Base-by-base conservation (phyloP, 2,113 vertebrate species). In the Lipophrys pholis region DNA sequence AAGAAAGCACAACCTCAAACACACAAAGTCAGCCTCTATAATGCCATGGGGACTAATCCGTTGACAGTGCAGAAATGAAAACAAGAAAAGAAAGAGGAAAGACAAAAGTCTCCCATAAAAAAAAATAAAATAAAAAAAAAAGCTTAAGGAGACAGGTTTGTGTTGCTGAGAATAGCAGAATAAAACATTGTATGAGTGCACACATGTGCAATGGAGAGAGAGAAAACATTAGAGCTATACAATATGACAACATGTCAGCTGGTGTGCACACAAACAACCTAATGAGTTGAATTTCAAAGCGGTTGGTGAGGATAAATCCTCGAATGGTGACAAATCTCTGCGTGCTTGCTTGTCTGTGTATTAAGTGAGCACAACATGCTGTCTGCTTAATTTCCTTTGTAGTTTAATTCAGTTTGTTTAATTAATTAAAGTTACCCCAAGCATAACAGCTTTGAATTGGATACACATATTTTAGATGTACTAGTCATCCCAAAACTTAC, bases 111-210 rank as follows among this genome's bases (percentile, higher is more conserved):
- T 69, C 39, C 16, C 61, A 71, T 40, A 76, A 63, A 65, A 52
- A 66, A 79, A 76, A 43, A n/a, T n/a, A n/a, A n/a, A n/a, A n/a
- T n/a, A n/a, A n/a, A n/a, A n/a, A 65, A 52, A 66, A 79, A 76
- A 43, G 72, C 73, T 78, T 11, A 48, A 75, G 55, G 56, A 74
- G 59, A 80, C 58, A 76, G 49, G 75, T 63, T 56, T 54, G 36
- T 60, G 17, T 17, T 81, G 82, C 77, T 87, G 80, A 87, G 76
- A 73, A 71, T 56, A 61, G 76, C 79, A 82, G 52, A 84, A 84
- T 69, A 58, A 58, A 72, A 62, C 54, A 69, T 65, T 62, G 16
- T 17, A 70, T 74, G 39, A 63, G 56, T 60, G 30, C 35, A 39
- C 5, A 14, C 55, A 41, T 55, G 30, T 36, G 21, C 2, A 30